Evolutionary conservation across 1,140 invertebrate species (phyloP).

Genomic region (Druon quercuslanigerum): DNA sequence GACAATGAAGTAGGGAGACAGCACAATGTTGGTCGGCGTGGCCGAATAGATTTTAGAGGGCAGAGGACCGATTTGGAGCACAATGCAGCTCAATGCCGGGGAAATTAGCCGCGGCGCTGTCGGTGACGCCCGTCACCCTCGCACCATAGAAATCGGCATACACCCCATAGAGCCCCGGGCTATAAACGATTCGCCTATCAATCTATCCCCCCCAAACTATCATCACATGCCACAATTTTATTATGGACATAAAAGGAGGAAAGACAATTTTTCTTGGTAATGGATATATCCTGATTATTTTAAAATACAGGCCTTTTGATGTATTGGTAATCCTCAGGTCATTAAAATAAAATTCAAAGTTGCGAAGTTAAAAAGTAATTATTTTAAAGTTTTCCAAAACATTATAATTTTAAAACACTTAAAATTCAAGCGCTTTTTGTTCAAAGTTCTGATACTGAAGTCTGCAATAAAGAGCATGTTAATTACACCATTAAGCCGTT

Average conservation of each 20-base stretch:
- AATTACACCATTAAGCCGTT: too few species aligned
- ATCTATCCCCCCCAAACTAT: slow-evolving; percentile 21
- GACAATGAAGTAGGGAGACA: slow-evolving; percentile 49
- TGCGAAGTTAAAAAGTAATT: too few species aligned
- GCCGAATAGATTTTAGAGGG: slow-evolving; percentile 49
- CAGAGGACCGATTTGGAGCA: slow-evolving; percentile 65
- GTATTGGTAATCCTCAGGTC: too few species aligned
- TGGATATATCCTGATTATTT: background rate
- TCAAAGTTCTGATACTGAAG: too few species aligned
- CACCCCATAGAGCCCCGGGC: slow-evolving; percentile 8
- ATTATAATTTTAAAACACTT: too few species aligned
- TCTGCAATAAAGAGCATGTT: too few species aligned
- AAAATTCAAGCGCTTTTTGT: too few species aligned
- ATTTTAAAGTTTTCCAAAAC: too few species aligned
- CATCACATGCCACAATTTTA: slow-evolving; percentile 29
- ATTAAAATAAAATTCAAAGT: too few species aligned
- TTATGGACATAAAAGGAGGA: slow-evolving; percentile 5
- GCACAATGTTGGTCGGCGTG: slow-evolving; percentile 42
- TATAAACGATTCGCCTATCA: slow-evolving; percentile 29
- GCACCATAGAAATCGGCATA: slow-evolving; percentile 50
- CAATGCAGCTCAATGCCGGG: slow-evolving; percentile 68
- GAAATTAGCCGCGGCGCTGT: slow-evolving; percentile 69
- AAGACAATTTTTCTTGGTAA: background rate
- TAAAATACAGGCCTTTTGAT: too few species aligned
- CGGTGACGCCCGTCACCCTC: slow-evolving; percentile 66